These are phyloP conservation scores for Ataeniobius toweri DNA, from an alignment of 2,797 vertebrate genomes.

Conservation along the genomic window DNA sequence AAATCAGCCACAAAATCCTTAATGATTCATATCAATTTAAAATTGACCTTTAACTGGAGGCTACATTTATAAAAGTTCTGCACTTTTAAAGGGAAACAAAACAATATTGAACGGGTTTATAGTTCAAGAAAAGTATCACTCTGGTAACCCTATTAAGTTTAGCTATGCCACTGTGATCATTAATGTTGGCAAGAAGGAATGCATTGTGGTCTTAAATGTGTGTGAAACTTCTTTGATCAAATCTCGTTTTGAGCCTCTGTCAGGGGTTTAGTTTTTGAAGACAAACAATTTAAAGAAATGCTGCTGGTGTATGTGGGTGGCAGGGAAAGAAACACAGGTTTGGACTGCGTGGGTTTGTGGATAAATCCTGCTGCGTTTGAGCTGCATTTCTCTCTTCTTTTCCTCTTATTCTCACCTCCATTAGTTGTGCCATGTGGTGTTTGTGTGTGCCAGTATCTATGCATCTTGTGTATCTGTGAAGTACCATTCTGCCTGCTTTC, in stretches of 20 bases:
- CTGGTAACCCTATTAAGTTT: background rate
- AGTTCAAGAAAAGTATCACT: background rate
- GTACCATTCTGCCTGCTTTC: conserved; percentile 1
- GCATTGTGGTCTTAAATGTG: background rate
- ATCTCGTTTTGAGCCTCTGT: conserved; percentile 5
- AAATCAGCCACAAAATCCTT: background rate
- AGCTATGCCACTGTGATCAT: background rate
- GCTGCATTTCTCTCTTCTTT: conserved; percentile 17
- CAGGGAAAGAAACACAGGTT: conserved; percentile 13
- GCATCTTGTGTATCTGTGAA: conserved; percentile 13
- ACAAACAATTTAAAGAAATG: conserved; percentile 15
- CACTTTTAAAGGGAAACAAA: background rate
- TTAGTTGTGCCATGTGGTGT: conserved; percentile 18
- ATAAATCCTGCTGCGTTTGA: conserved; percentile 24
- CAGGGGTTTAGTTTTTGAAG: conserved; percentile 5
- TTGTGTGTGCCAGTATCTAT: conserved; percentile 17
- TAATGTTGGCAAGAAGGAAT: background rate
- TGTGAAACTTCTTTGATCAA: background rate
- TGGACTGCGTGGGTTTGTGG: conserved; percentile 24
- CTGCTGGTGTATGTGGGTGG: background rate
- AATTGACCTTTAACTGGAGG: background rate
- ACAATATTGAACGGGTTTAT: background rate
- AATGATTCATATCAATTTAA: background rate
- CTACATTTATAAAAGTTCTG: background rate
- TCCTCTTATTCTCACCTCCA: conserved; percentile 39